A percentile compares a stretch with the other conserved stretches of the same genome.
Conservation (phyloP, 2,888 invertebrate genomes). For the Ectemnius cavifrons region DNA sequence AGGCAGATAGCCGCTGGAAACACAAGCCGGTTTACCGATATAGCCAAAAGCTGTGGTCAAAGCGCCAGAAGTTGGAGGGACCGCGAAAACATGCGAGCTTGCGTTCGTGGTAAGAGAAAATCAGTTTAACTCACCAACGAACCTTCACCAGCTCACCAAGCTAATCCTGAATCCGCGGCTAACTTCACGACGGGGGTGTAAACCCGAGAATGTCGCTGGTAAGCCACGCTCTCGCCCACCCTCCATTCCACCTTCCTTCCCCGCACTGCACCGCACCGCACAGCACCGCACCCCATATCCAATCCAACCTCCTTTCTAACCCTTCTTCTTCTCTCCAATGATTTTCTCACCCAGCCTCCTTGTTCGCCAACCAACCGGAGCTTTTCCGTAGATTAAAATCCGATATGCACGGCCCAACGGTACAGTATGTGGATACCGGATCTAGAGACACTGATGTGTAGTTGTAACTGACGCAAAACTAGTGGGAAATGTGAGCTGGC, state of each 20-base stretch:
- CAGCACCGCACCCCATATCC: not conserved
- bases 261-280: not conserved
- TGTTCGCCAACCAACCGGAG: too few relatives aligned
- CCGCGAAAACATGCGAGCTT: slow-evolving; percentile 21
- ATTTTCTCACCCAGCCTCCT: too few relatives aligned
- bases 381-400: too few relatives aligned
- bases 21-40: too few relatives aligned
- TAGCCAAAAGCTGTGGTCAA: not conserved
- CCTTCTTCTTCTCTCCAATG: too few relatives aligned
- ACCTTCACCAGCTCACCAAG: slow-evolving; percentile 49
- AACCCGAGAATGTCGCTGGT: slow-evolving; percentile 67
- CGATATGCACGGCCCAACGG: too few relatives aligned
- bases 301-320: too few relatives aligned
- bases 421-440: too few relatives aligned
- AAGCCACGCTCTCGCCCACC: slow-evolving; percentile 45
- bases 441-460: too few relatives aligned
- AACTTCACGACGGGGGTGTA: slow-evolving; percentile 60
- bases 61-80: slow-evolving; percentile 22
- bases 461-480: too few relatives aligned
- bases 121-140: slow-evolving; percentile 58
- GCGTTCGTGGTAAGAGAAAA: slow-evolving; percentile 40
- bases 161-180: slow-evolving; percentile 61
- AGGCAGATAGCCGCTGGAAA: too few relatives aligned
- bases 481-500: too few relatives aligned
- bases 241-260: not conserved